Base-by-base conservation (phyloP, 1,140 invertebrate species). In the Carposina sasakii region DNA sequence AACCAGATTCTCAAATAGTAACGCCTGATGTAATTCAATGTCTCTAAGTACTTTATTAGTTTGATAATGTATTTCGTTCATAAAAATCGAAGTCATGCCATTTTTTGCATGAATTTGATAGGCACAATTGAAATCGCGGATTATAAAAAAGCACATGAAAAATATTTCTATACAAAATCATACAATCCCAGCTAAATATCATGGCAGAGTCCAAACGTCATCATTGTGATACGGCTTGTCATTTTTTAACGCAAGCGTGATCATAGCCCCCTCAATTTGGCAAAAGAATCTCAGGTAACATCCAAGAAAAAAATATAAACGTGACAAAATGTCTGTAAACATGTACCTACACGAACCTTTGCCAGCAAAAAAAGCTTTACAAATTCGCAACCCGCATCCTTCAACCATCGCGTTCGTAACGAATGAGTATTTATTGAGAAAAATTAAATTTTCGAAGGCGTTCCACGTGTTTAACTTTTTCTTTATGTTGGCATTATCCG, bases 311-410 rank as follows among this genome's bases (percentile, higher is more conserved):
- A 81, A 74, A n/a, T n/a, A 69, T 46, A 76, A 73, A 82, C 78
- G 78, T 82, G 78, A 82, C 76, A 82, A 73, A 82, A 82, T 79
- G 76, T 77, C 70, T 65, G 74, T 79, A 79, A 79, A 79, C 78
- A 82, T 69, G 74, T 82, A 79, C 76, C 76, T 79, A 70, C 61
- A 48, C 53, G 50, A 41, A 62, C 62, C 58, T 61, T 58, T 51
- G 52, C 53, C 49, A 59, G 57, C 54, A 63, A 67, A 63, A 47
- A 59, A 53, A 42, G 30, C 51, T 58, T 60, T 71, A 58, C 56
- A 63, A 72, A 64, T 69, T 67, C 56, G 65, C 64, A 65, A 66
- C 67, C 56, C 54, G 56, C 62, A 67, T 61, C 44, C 33, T 34
- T 24, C 45, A 57, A 56, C 45, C 48, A n/a, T n/a, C n/a, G n/a